phyloP scores from a whole-genome alignment of 2,797 vertebrate genomes.

The Pelobates cultripes region DNA sequence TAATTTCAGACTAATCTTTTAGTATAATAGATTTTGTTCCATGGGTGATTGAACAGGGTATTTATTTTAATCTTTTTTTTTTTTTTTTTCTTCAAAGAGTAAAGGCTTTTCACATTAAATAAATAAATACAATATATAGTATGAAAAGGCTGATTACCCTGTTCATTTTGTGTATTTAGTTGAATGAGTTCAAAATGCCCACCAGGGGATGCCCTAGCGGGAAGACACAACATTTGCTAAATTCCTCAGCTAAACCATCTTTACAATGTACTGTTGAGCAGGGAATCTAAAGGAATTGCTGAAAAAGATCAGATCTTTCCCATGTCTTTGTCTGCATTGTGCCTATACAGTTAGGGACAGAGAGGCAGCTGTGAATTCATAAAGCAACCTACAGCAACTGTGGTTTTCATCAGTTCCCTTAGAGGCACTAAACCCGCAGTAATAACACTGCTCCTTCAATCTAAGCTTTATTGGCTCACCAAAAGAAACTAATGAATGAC shows the following conservation, averaged over 20 bases:
- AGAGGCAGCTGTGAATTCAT: slow-evolving; percentile 67
- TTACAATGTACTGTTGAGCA: slow-evolving; percentile 45
- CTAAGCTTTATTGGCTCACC: slow-evolving; percentile 83
- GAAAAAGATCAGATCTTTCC: slow-evolving; percentile 63
- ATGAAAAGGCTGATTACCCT: slow-evolving; percentile 39
- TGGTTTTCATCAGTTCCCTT: slow-evolving; percentile 72
- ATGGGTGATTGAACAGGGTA: slow-evolving; percentile 15
- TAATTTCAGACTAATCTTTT: slow-evolving; percentile 36
- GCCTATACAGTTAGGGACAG: slow-evolving; percentile 58
- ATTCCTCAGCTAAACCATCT: slow-evolving; percentile 47
- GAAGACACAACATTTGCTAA: slow-evolving; percentile 10
- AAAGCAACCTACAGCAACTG: slow-evolving; percentile 65
- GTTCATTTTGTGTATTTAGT: slow-evolving; percentile 48
- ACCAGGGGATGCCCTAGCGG: slow-evolving; percentile 40
- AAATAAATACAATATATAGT: slow-evolving; percentile 34
- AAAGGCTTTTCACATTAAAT: slow-evolving; percentile 38
- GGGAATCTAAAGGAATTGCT: slow-evolving; percentile 43
- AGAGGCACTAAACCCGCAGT: slow-evolving; percentile 72
- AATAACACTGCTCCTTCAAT: slow-evolving; percentile 74
- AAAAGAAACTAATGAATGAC: slow-evolving; percentile 81
- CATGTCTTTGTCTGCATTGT: slow-evolving; percentile 60
- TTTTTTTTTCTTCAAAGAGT: slow-evolving; percentile 1
- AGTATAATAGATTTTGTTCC: slow-evolving; percentile 28
- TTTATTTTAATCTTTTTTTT: not conserved
- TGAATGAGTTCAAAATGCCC: slow-evolving; percentile 31